These are phyloP conservation scores for Schizopygopsis malacanthus DNA, from an alignment of 2,797 vertebrate genomes.

Conservation along the genomic window DNA sequence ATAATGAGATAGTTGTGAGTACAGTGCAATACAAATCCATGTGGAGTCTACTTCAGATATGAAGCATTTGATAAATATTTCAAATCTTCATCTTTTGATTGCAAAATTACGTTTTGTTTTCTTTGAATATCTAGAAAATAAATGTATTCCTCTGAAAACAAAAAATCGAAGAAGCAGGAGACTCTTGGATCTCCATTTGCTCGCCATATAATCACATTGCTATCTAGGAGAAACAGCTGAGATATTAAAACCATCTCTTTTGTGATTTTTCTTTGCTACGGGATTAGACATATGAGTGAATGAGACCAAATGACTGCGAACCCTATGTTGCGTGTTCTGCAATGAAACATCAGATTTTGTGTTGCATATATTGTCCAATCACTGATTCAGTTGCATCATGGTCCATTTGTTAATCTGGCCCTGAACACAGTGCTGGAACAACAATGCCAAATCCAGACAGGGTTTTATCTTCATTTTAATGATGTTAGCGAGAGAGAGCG, in stretches of 20 bases:
- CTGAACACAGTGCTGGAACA: constrained; percentile 4
- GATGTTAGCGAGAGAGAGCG: not conserved
- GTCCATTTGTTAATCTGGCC: constrained; percentile 43
- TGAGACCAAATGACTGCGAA: constrained; percentile 29
- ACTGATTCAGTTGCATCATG: constrained; percentile 22
- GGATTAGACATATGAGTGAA: constrained; percentile 34
- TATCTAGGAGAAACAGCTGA: constrained; percentile 2
- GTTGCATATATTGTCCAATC: constrained; percentile 30
- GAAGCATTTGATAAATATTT: not conserved
- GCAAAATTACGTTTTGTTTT: not conserved
- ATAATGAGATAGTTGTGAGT: not conserved
- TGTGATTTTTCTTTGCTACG: not conserved
- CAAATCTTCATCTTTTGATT: too few relatives aligned
- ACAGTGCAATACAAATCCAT: not conserved
- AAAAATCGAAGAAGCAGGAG: not conserved
- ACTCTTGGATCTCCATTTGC: not conserved
- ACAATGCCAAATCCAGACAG: not conserved
- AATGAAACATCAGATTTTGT: constrained; percentile 33
- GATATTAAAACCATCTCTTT: constrained; percentile 7
- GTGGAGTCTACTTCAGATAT: not conserved
- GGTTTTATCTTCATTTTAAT: constrained; percentile 39
- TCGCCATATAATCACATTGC: not conserved
- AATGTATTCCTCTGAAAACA: not conserved
- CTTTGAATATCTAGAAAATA: not conserved
- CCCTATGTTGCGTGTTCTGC: not conserved